phyloP scores from a whole-genome alignment of 92 coral and sea anemone genomes.

The Parazoanthus atlanticus region DNA sequence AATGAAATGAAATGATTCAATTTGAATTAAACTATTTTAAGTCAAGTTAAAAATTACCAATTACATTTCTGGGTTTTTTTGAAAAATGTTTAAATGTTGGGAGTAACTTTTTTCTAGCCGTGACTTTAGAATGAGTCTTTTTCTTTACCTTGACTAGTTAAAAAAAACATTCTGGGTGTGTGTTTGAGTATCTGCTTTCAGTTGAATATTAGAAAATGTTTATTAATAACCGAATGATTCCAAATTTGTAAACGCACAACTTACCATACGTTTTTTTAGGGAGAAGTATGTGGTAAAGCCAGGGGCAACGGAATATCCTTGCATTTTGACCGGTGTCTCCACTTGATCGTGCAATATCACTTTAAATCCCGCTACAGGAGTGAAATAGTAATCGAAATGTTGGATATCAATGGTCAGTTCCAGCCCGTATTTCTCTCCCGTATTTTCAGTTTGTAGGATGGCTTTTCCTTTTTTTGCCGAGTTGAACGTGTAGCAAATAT shows the following conservation, averaged over 20 bases:
- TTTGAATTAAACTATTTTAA: no score
- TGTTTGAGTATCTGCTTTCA: background rate
- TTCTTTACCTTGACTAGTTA: background rate
- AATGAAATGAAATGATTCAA: background rate
- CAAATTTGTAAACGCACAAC: background rate
- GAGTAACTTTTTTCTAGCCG: background rate
- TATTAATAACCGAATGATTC: background rate
- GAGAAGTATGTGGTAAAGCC: conserved; percentile 88
- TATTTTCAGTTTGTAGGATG: conserved; percentile 47
- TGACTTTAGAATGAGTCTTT: background rate
- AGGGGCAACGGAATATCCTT: conserved; percentile 81
- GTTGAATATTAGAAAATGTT: background rate
- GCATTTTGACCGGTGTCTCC: conserved; percentile 89
- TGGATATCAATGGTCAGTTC: conserved; percentile 71
- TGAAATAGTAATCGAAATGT: conserved; percentile 78
- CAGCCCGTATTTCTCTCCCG: conserved; percentile 73
- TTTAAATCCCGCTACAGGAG: conserved; percentile 74
- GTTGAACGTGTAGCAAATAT: conserved; percentile 80
- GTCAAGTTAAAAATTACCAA: background rate
- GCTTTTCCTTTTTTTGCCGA: conserved; percentile 62
- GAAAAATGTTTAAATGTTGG: background rate
- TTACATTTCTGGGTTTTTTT: background rate
- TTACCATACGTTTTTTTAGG: conserved; percentile 68
- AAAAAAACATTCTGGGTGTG: background rate
- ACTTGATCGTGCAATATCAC: conserved; percentile 84